Percentiles rank a stretch among this genome's conserved stretches.
These are phyloP conservation scores for Timema podura DNA, from an alignment of 2,888 invertebrate species.

Conservation along the genomic window DNA sequence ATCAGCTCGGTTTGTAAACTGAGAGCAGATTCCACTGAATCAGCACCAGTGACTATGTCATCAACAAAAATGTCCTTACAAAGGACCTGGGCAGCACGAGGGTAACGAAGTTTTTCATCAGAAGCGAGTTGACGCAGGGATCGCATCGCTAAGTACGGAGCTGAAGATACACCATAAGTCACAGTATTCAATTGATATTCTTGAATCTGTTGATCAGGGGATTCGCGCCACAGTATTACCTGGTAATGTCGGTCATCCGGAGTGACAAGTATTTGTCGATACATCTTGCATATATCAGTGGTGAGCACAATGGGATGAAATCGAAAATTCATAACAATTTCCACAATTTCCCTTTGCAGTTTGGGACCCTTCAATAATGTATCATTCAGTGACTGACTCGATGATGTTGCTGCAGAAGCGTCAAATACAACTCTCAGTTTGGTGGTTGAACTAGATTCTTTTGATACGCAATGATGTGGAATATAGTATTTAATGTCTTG, in stretches of 20 bases:
- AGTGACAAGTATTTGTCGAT: neutral
- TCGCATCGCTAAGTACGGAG: neutral
- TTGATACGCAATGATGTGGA: neutral
- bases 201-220: neutral
- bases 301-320: neutral
- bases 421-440: constrained; percentile 2
- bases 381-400: neutral
- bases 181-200: constrained; percentile 2
- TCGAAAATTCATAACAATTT: neutral
- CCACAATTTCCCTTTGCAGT: neutral
- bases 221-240: constrained; percentile 6
- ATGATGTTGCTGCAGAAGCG: neutral
- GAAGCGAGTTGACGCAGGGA: neutral
- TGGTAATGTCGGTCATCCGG: neutral
- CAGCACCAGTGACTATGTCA: neutral
- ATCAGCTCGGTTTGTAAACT: neutral
- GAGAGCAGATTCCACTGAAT: neutral
- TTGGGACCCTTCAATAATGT: neutral
- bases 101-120: neutral
- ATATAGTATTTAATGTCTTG: neutral
- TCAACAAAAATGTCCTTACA: neutral
- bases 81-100: neutral
- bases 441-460: neutral
- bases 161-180: neutral
- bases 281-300: constrained; percentile 9